Base-by-base conservation (phyloP, 2,888 invertebrate genomes). In the Zele albiditarsus region DNA sequence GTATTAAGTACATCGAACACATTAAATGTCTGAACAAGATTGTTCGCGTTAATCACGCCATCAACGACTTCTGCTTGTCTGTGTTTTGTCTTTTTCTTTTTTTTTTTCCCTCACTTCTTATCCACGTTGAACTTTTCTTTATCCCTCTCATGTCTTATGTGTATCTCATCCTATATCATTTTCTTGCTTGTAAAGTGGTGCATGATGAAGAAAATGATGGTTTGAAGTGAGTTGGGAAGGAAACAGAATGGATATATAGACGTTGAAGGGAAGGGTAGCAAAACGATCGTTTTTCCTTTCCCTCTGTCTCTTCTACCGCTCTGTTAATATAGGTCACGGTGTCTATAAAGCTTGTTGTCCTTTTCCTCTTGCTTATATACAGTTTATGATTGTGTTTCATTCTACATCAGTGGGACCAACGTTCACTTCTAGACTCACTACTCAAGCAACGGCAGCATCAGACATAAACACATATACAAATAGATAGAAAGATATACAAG, bases 291-390 rank as follows among this genome's bases (percentile, higher is more conserved):
- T 20, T 53, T 20, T 53, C 53, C n/a, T 20, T 10, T 53, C 20
- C 8, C 5, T 53, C 53, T 53, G n/a, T 53, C n/a, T 6, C 10
- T 65, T 38, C 33, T 23, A 20, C 65, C 38, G 12, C 53, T 69
- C 14, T 27, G 68, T 69, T 69, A 53, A 69, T 69, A 5, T 69
- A 33, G 68, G 68, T 69, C 68, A 69, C 46, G 31, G 14, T 31
- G 68, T 69, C 68, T 69, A 20, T 53, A 14, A 31, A 69, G 57
- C 68, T 57, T 33, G 68, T 57, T 69, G 68, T 69, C 57, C 57
- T 69, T 49, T 67, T 25, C 3, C 23, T 69, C 49, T 69, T n/a
- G 8, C 25, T 23, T 25, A 23, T 25, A 20, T 42, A 23, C 28
- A 14, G 5, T 53, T 20, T 20, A 53, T n/a, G 4, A 53, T 53